Base-by-base conservation (phyloP, 2,113 vertebrate genomes). In the Tinamus guttatus region DNA sequence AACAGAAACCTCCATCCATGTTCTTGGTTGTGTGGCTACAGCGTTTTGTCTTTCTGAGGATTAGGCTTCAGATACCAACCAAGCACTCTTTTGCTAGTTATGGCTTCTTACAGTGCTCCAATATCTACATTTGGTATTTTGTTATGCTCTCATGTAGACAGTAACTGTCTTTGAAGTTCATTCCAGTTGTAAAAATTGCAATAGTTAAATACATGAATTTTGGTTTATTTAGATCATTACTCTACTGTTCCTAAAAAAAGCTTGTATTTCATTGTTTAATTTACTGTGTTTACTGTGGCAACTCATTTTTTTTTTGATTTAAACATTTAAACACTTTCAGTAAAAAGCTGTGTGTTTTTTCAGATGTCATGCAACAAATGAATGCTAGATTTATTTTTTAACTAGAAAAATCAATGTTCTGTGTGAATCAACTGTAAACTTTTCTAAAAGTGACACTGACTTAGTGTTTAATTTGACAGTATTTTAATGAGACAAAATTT, bases 401-500 rank as follows among this genome's bases (percentile, higher is more conserved):
- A 91, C 7, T 4, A n/a, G 59, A 88, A 95, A 83, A 95, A 78
- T 83, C 52, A 84, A 68, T 9, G 25, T 62, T 93, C 3, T 12
- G 91, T 45, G 24, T 94, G 87, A 85, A 89, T 91, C 75, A 25
- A 12, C 18, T 86, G 56, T 87, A 91, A 90, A 86, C 88, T 90
- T 90, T 80, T 74, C 20, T 73, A 91, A 77, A 67, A 91, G 30
- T 88, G 86, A 83, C 56, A 75, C 32, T 97, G 94, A 92, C 86
- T 81, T 91, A 27, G 7, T 92, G 52, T 64, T 93, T 97, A 94
- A 89, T 96, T 96, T 96, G 95, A 63, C 83, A 85, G 49, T 81
- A 51, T 87, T 93, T 95, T 96, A 95, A 96, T 90, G 83, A 92
- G 88, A 77, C 25, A 76, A 75, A 96, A 74, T 89, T 87, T 92